Percentiles rank a stretch among this genome's conserved stretches.
Conservation (phyloP, 1,140 invertebrate genomes). For the Drosophila punjabiensis region DNA sequence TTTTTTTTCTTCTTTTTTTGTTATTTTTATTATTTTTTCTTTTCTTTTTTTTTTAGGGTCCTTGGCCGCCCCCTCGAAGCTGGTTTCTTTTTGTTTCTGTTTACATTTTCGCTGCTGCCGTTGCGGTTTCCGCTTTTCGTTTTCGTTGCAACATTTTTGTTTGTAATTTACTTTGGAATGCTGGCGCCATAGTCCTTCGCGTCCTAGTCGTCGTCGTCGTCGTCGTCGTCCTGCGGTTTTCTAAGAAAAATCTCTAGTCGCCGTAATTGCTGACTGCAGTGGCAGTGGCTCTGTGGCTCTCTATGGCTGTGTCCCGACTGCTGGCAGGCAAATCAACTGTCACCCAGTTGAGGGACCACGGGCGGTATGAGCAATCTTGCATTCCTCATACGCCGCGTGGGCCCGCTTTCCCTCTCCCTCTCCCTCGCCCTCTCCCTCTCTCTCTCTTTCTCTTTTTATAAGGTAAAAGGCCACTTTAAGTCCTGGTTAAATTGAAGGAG, state of each 20-base stretch:
- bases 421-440: too few species aligned
- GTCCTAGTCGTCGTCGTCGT: not conserved
- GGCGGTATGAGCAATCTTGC: conserved; percentile 27
- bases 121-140: conserved; percentile 75
- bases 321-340: conserved; percentile 75
- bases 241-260: conserved; percentile 76
- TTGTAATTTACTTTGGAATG: conserved; percentile 82
- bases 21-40: conserved; percentile 15
- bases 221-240: conserved; percentile 56
- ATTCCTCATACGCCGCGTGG: conserved; percentile 47
- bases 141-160: conserved; percentile 77
- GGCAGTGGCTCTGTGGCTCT: not conserved
- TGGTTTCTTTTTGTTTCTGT: conserved; percentile 46
- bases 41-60: conserved; percentile 2
- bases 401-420: not conserved
- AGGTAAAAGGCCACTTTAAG: conserved; percentile 1
- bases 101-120: conserved; percentile 71
- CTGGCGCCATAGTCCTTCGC: conserved; percentile 36
- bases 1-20: not conserved
- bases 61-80: conserved; percentile 2
- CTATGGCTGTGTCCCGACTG: conserved; percentile 2
- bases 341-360: conserved; percentile 45
- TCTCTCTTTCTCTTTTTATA: too few species aligned
- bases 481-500: not conserved
- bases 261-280: conserved; percentile 58